Conservation (phyloP, 2,797 vertebrate genomes). For the Eulemur albifrons region DNA sequence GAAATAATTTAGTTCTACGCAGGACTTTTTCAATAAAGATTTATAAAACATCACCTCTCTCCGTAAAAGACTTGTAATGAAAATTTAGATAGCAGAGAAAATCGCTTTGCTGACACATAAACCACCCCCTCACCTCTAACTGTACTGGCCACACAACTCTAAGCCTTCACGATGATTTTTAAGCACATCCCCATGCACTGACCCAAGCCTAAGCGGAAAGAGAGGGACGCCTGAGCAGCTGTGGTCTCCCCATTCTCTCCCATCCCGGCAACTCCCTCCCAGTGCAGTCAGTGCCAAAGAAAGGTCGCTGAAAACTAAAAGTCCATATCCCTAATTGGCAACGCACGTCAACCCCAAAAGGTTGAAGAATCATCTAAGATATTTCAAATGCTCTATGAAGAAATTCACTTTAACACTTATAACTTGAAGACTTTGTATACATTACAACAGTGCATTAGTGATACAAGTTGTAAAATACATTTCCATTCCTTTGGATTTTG, state of each 20-base stretch:
- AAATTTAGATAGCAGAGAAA: slow-evolving; percentile 61
- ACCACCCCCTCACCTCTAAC: neutral
- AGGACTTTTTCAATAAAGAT: slow-evolving; percentile 72
- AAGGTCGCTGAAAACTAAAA: slow-evolving; percentile 72
- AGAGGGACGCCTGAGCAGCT: slow-evolving; percentile 62
- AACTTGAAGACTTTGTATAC: slow-evolving; percentile 85
- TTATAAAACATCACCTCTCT: slow-evolving; percentile 66
- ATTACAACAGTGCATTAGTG: slow-evolving; percentile 91
- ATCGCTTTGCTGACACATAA: slow-evolving; percentile 40
- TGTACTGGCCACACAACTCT: slow-evolving; percentile 53
- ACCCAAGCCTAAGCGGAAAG: slow-evolving; percentile 69
- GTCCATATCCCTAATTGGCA: slow-evolving; percentile 79
- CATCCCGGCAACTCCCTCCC: slow-evolving; percentile 62
- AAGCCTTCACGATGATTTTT: slow-evolving; percentile 66
- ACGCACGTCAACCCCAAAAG: slow-evolving; percentile 78
- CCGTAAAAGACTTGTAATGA: slow-evolving; percentile 72
- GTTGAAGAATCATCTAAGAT: slow-evolving; percentile 85
- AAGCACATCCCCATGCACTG: slow-evolving; percentile 72
- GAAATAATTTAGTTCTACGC: slow-evolving; percentile 67
- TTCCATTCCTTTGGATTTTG: slow-evolving; percentile 93
- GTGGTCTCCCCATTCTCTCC: slow-evolving; percentile 62
- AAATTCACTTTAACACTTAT: slow-evolving; percentile 81
- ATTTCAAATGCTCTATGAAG: slow-evolving; percentile 79
- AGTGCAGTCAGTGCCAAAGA: slow-evolving; percentile 69
- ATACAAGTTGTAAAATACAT: slow-evolving; percentile 89